A percentile compares a stretch with the other conserved stretches of the same genome.
phyloP scores from a whole-genome alignment of 2,888 invertebrate species.

The Melolontha melolontha region DNA sequence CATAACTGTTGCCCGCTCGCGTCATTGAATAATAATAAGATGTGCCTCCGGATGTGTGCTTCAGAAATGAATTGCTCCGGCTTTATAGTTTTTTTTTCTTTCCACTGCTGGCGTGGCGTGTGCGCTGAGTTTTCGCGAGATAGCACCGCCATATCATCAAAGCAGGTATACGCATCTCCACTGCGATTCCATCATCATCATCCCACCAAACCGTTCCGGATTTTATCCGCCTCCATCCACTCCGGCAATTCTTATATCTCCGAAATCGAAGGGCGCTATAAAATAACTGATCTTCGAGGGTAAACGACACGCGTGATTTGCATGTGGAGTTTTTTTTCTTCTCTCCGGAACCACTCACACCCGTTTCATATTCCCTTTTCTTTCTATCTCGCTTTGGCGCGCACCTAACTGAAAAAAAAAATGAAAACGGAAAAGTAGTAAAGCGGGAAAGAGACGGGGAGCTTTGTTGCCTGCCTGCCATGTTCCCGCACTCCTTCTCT shows the following conservation, averaged over 20 bases:
- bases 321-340: conserved; percentile 57
- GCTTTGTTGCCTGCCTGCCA: too few species aligned
- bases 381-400: conserved; percentile 7
- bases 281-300: conserved; percentile 61
- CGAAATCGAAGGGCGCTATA: conserved; percentile 57
- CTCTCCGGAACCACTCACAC: conserved; percentile 18
- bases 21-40: conserved; percentile 67
- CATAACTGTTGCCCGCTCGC: conserved; percentile 59
- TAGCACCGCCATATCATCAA: too few species aligned
- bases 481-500: not conserved
- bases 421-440: not conserved
- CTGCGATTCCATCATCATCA: conserved; percentile 36
- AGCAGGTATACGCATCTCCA: conserved; percentile 20
- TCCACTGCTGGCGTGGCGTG: not conserved
- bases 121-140: too few species aligned
- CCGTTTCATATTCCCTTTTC: not conserved
- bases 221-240: conserved; percentile 5
- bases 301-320: conserved; percentile 65
- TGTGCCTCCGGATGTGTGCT: conserved; percentile 30
- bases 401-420: conserved; percentile 20
- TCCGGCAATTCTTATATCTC: conserved; percentile 53
- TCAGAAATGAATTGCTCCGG: conserved; percentile 46
- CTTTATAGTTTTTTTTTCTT: conserved; percentile 43
- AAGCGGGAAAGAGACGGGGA: not conserved
- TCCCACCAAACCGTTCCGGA: conserved; percentile 2